A percentile compares a stretch with the other conserved stretches of the same genome.
Conservation (phyloP, 1,140 invertebrate species). For the Thaumatotibia leucotreta region DNA sequence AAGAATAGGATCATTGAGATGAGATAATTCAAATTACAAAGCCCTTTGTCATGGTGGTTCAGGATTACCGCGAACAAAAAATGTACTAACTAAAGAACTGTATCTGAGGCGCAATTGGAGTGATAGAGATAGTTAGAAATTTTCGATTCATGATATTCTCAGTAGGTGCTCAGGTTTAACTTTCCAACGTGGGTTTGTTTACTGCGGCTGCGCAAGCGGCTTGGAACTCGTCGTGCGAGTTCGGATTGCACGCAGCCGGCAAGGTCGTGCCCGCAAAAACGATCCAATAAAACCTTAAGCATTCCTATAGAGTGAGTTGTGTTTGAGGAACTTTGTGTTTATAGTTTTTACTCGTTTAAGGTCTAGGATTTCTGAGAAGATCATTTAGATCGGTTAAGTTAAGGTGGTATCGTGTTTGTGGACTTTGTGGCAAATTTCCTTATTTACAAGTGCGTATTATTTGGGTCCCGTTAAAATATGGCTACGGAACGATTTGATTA, state of each 20-base stretch:
- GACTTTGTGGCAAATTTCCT: no score
- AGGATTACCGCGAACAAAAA: no score
- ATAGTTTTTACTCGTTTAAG: slow-evolving; percentile 18
- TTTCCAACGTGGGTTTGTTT: slow-evolving; percentile 61
- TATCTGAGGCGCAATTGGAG: no score
- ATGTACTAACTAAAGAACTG: no score
- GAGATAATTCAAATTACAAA: no score
- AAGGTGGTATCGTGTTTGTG: neutral
- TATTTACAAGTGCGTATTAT: no score
- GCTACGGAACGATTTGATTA: no score
- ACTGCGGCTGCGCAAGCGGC: slow-evolving; percentile 36
- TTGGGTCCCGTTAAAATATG: no score
- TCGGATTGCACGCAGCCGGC: slow-evolving; percentile 41
- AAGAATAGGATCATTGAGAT: no score
- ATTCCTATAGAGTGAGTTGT: slow-evolving; percentile 47
- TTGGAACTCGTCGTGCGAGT: slow-evolving; percentile 42
- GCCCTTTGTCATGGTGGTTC: no score
- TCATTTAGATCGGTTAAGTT: neutral
- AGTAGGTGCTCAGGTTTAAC: neutral
- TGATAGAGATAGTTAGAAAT: no score
- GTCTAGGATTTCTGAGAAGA: slow-evolving; percentile 8
- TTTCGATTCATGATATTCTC: no score
- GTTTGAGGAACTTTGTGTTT: slow-evolving; percentile 24
- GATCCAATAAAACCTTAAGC: slow-evolving; percentile 42
- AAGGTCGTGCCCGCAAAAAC: slow-evolving; percentile 64